Base-by-base conservation (phyloP, 2,113 vertebrate genomes). In the Illadopsis cleaveri region DNA sequence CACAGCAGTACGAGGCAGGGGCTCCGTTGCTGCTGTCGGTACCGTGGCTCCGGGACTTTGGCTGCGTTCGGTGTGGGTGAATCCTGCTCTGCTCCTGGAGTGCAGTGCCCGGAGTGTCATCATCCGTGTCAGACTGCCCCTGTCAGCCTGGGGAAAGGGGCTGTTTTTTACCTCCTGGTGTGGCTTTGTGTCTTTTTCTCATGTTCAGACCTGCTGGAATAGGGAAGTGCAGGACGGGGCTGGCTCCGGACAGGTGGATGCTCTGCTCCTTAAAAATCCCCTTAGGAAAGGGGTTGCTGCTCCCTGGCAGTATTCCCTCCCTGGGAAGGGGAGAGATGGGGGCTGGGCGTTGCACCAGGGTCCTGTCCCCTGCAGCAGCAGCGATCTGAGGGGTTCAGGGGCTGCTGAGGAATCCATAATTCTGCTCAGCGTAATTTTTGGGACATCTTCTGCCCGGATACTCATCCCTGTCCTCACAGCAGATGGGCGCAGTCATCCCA, bases 401-500 rank as follows among this genome's bases (percentile, higher is more conserved):
- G 45, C 58, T 47, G 65, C 82, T 10, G 0, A 72, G 51, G 28
- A 65, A 78, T 28, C 50, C 0, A 0, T 30, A 1, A 6, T 95
- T 82, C 7, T 8, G 11, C 37, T 70, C 58, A 2, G 24, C 3
- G 0, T 30, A 60, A 94, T 91, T 92, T 83, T 56, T 89, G 86
- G 80, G 56, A 50, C n/a, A 1, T 40, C 44, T 58, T 8, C 18
- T 5, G 44, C 50, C 85, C 62, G 11, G 62, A 16, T 60, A 1
- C 79, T 37, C 9, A 1, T 86, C 70, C 73, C 81, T 20, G 64
- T 82, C 66, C 93, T 89, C 22, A 2, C 57, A 27, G 94, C 95
- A 96, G 93, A 91, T 94, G 93, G 94, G 65, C 31, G 17, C 94
- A 81, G 82, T 64, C 82, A 24, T 93, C 94, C 91, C 75, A 8